A percentile compares a stretch with the other conserved stretches of the same genome.
These are phyloP conservation scores for Drosophila subsilvestris DNA, from an alignment of 2,888 invertebrate genomes.

Conservation along the genomic window DNA sequence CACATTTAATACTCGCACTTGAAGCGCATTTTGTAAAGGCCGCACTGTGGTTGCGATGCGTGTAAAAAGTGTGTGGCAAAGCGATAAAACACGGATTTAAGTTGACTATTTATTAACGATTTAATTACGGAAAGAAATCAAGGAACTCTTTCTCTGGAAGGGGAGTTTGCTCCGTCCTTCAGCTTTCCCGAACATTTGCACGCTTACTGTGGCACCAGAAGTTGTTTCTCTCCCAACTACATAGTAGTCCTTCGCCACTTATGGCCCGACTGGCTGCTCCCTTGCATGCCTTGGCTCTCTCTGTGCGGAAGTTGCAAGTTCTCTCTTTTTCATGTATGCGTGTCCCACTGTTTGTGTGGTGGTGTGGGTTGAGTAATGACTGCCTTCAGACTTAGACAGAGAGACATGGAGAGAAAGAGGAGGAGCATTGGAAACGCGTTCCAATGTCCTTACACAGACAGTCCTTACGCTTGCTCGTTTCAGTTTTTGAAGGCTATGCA, in stretches of 20 bases:
- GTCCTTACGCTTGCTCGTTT: constrained; percentile 24
- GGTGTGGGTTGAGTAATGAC: constrained; percentile 70
- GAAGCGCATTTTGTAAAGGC: constrained; percentile 43
- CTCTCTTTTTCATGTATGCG: constrained; percentile 56
- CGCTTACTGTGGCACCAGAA: background rate
- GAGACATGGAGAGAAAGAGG: background rate
- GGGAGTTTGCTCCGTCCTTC: too few species aligned
- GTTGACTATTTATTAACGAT: too few species aligned
- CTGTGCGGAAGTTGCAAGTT: constrained; percentile 45
- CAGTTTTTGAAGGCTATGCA: constrained; percentile 70
- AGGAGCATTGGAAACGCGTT: constrained; percentile 63
- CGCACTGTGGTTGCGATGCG: constrained; percentile 43
- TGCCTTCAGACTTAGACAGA: constrained; percentile 46
- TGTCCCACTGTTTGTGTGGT: constrained; percentile 50
- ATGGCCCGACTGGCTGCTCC: background rate
- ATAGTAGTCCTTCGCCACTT: background rate
- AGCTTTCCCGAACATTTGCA: too few species aligned
- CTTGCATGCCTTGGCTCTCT: background rate
- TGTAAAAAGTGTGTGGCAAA: background rate
- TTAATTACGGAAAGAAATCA: too few species aligned
- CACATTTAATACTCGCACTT: constrained; percentile 68
- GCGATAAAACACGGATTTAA: too few species aligned
- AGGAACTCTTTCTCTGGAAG: too few species aligned
- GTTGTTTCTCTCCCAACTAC: background rate
- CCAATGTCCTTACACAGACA: constrained; percentile 63